These are phyloP conservation scores for Amblyopsis hoosieri DNA, from an alignment of 2,797 vertebrate genomes.

Conservation along the genomic window DNA sequence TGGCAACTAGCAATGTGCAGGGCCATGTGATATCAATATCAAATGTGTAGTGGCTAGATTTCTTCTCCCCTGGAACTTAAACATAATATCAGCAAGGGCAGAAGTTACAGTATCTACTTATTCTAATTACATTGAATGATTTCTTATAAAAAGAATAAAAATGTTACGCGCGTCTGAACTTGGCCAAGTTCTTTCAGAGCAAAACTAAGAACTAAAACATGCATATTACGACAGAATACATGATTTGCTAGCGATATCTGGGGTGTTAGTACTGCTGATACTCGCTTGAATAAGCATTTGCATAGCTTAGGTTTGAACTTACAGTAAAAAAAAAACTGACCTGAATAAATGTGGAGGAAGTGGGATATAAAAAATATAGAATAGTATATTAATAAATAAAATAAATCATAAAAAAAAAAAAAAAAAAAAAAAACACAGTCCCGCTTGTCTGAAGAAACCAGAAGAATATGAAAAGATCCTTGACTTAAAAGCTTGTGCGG, in stretches of 20 bases:
- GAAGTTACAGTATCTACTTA: background rate
- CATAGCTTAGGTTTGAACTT: constrained; percentile 62
- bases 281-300: constrained; percentile 60
- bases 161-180: no score
- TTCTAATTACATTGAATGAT: background rate
- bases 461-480: constrained; percentile 62
- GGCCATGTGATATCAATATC: constrained; percentile 34
- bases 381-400: constrained; percentile 47
- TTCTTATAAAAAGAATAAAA: no score
- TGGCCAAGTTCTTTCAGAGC: no score
- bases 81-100: constrained; percentile 7
- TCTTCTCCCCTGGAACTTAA: background rate
- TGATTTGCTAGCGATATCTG: constrained; percentile 22
- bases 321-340: constrained; percentile 78
- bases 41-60: constrained; percentile 19
- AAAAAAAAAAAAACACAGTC: background rate
- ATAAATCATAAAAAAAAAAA: background rate
- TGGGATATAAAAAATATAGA: constrained; percentile 50
- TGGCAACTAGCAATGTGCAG: constrained; percentile 13
- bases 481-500: constrained; percentile 58
- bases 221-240: constrained; percentile 22
- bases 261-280: constrained; percentile 43
- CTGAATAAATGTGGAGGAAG: constrained; percentile 70
- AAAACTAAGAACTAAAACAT: background rate
- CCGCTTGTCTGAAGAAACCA: constrained; percentile 1